Percentiles rank a stretch among this genome's conserved stretches.
phyloP scores from a whole-genome alignment of 2,797 vertebrate species.

The Presbytis comata region DNA sequence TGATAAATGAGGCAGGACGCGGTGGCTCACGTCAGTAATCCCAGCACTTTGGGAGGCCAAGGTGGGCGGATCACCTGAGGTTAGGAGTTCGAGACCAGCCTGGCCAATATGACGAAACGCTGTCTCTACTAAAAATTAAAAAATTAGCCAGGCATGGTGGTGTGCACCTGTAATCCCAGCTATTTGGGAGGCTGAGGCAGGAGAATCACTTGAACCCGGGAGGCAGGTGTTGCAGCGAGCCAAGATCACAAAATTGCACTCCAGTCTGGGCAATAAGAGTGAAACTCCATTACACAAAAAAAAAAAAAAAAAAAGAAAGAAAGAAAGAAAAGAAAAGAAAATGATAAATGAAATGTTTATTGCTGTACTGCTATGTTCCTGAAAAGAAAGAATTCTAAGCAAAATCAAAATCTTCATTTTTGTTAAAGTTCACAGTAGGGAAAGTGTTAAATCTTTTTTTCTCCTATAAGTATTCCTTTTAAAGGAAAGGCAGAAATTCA shows the following conservation, averaged over 20 bases:
- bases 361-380: background rate
- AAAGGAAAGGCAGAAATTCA: slow-evolving; percentile 13
- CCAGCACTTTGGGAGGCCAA: background rate
- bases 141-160: background rate
- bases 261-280: background rate
- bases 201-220: background rate
- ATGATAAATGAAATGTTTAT: slow-evolving; percentile 16
- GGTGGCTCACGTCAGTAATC: background rate
- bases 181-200: background rate
- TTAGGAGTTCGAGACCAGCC: background rate
- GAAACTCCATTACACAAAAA: rapidly evolving
- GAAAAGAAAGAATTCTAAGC: background rate
- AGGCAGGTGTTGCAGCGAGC: background rate
- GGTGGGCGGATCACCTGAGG: background rate
- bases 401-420: slow-evolving; percentile 33
- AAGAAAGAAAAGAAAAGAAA: background rate
- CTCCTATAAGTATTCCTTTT: background rate
- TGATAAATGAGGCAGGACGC: background rate
- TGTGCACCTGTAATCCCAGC: background rate
- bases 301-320: too few relatives aligned
- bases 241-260: background rate
- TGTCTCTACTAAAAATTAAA: background rate
- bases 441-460: background rate
- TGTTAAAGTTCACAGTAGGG: slow-evolving; percentile 1
- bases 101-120: background rate